These are phyloP conservation scores for Aurelia aurita DNA, from an alignment of 30 jellyfish, hydroid and myxozoan genomes.

Conservation along the genomic window DNA sequence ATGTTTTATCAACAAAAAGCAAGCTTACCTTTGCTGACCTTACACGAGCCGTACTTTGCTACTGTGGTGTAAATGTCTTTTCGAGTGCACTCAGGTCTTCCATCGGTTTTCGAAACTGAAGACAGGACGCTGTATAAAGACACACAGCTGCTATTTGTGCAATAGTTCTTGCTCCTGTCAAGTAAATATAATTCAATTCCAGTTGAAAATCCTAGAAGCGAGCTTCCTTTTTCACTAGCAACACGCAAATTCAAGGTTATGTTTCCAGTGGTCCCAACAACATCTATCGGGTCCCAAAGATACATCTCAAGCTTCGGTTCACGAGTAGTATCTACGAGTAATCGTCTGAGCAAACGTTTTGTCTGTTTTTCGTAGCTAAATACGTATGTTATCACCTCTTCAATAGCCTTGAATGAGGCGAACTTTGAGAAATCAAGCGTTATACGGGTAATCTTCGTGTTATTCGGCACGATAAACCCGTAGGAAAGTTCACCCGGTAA, in stretches of 20 bases:
- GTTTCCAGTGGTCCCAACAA: slow-evolving; percentile 21
- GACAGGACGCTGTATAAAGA: slow-evolving; percentile 5
- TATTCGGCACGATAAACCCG: slow-evolving; percentile 29
- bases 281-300: slow-evolving; percentile 50
- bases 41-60: slow-evolving; percentile 33
- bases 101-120: background rate
- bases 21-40: slow-evolving; percentile 11
- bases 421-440: slow-evolving; percentile 4
- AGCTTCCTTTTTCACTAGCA: background rate
- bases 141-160: slow-evolving; percentile 41
- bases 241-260: slow-evolving; percentile 6
- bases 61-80: slow-evolving; percentile 20
- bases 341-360: slow-evolving; percentile 7
- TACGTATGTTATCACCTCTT: background rate
- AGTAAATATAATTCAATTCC: slow-evolving; percentile 18
- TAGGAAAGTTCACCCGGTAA: slow-evolving; percentile 26
- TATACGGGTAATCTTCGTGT: slow-evolving; percentile 28
- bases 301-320: slow-evolving; percentile 28
- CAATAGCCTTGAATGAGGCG: slow-evolving; percentile 13
- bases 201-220: background rate
- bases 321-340: slow-evolving; percentile 29
- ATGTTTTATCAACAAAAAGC: too few species aligned
- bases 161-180: slow-evolving; percentile 32
- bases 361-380: background rate
- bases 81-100: slow-evolving; percentile 58